Base-by-base conservation (phyloP, 1,140 invertebrate species). In the Gryllus bimaculatus region DNA sequence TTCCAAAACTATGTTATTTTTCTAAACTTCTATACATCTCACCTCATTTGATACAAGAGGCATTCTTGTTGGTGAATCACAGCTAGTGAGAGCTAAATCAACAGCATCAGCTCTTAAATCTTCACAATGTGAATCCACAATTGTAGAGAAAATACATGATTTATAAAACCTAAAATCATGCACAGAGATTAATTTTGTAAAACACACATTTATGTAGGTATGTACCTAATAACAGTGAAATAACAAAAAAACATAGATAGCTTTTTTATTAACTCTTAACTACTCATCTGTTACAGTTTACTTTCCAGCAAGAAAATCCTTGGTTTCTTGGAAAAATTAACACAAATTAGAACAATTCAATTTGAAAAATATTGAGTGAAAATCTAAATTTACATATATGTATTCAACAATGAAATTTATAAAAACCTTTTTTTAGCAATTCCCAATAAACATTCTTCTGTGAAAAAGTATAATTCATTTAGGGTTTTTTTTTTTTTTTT, bases 61-160 rank as follows among this genome's bases (percentile, higher is more conserved):
- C 39, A 15, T 75, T 75, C 47, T 26, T 7, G 7, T n/a, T 47
- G 73, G 13, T 20, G 47, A 8, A 47, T 79, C 79, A 8, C 49
- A 77, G 26, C 47, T 79, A 47, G 80, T 81, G 54, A 78, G 79
- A 80, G 80, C 82, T 79, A 76, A 81, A 21, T 81, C 79, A 79
- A 84, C 81, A 26, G 87, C 83, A 75, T 86, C 83, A 78, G 86
- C 79, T 12, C 81, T 80, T 80, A 83, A 81, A 6, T 83, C 82
- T 47, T 86, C 73, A 48, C 85, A 86, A 82, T 84, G 83, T 12
- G 81, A 83, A 78, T 84, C 81, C 47, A 87, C 78, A 78, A 87
- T 85, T 82, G 86, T 85, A 26, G 85, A 84, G 81, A 86, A 87
- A 81, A 87, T 82, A 0, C 87, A 81, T 18, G 85, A 84, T n/a